Percentiles rank a stretch among this genome's conserved stretches.
Conservation (phyloP, 2,113 vertebrate genomes). For the Dasypus novemcinctus region DNA sequence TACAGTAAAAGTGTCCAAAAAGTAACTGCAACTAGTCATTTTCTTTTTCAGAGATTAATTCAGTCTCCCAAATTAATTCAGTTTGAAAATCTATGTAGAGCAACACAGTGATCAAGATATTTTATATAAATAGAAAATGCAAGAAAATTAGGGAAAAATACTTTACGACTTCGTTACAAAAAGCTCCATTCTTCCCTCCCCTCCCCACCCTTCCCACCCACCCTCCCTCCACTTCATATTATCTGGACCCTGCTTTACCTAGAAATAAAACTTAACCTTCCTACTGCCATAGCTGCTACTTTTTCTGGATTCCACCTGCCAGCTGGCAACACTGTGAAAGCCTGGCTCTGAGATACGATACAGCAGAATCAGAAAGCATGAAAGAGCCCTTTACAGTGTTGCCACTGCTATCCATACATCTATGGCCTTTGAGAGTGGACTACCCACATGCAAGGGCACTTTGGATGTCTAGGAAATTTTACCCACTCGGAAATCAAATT, state of each 20-base stretch:
- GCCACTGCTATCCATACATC: constrained; percentile 69
- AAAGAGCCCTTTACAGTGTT: constrained; percentile 79
- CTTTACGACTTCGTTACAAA: constrained; percentile 80
- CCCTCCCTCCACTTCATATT: constrained; percentile 50
- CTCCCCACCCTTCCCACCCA: constrained; percentile 5
- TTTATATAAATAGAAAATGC: constrained; percentile 83
- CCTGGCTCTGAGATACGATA: constrained; percentile 56
- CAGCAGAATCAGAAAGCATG: constrained; percentile 71
- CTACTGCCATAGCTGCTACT: constrained; percentile 15
- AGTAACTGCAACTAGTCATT: constrained; percentile 74
- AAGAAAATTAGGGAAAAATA: constrained; percentile 83
- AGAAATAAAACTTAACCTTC: constrained; percentile 53
- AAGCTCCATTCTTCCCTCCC: constrained; percentile 40
- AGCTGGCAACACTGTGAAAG: constrained; percentile 72
- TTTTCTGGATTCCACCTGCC: constrained; percentile 6
- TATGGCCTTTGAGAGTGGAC: constrained; percentile 56
- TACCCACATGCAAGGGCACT: constrained; percentile 55
- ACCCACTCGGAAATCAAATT: neutral
- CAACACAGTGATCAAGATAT: constrained; percentile 81
- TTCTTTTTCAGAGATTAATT: constrained; percentile 72
- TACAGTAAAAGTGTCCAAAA: constrained; percentile 84
- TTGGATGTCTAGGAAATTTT: constrained; percentile 54
- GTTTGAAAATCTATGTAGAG: constrained; percentile 78
- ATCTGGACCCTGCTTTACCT: constrained; percentile 69
- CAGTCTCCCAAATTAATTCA: constrained; percentile 64